Evolutionary conservation across 2,797 vertebrate species (phyloP), one percentile per base, ranked within the genome.

Genomic region (Pangasius krempfi): DNA sequence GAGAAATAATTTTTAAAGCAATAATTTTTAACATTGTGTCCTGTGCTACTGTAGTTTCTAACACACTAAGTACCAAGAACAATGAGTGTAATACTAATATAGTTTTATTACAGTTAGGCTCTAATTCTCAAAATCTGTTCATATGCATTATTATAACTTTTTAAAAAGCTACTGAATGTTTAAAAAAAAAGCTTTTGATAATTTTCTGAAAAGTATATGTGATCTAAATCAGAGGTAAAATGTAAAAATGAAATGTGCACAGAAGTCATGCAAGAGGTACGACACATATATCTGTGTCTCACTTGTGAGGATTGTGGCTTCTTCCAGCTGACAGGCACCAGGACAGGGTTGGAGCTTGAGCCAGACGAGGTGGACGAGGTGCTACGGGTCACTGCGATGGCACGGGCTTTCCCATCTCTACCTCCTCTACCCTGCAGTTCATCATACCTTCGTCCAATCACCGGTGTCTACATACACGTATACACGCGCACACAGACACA

Each of bases 261-360:
- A 85, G 58, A 20, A 62, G 37, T 40, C 12, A n/a, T 9, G 13
- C 37, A 14, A 62, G 22, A 27, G 13, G 22, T 9, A 62, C 14
- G 58, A 62, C 25, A 62, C 22, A 16, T n/a, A 47, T 83, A 64
- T 81, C 79, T 30, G 8, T 56, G 52, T 6, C 47, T 90, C 94
- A 99, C 99, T 97, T 99, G 98, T 91, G 98, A 99, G 44, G 96
- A 98, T 83, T 99, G 98, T 2, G 99, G 99, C 87, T 98, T 96
- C 92, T 98, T 99, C 99, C 99, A 99, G 96, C 98, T 99, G 90
- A 99, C 98, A 9, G 98, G 99, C 91, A 99, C 98, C 87, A 99
- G 96, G 90, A 99, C 98, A 37, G 97, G 99, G 88, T 99, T 99
- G 89, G 99, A 99, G 93, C 98, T 99, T 84, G 98, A 99, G 56